Evolutionary conservation across 2,113 vertebrate genomes (phyloP).

Genomic region (Salminus brasiliensis): DNA sequence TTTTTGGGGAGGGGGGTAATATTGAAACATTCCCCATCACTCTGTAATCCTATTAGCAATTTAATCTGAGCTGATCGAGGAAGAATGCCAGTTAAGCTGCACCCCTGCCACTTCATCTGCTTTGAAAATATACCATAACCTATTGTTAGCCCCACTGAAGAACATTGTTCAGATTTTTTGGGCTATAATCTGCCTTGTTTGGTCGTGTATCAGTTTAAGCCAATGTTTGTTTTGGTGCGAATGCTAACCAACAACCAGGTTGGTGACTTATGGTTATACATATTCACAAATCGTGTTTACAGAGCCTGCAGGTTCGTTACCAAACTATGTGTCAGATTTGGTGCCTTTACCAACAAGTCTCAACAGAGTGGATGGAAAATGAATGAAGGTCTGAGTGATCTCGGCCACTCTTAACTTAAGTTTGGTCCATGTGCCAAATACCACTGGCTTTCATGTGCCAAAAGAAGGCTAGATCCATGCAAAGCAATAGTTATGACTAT

Average conservation of each 20-base stretch:
- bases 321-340: too few species aligned
- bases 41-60: constrained; percentile 73
- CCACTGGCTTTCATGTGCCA: too few species aligned
- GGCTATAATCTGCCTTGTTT: too few species aligned
- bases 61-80: constrained; percentile 68
- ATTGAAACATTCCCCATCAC: constrained; percentile 72
- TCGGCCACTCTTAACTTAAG: too few species aligned
- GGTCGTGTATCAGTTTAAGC: too few species aligned
- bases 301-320: too few species aligned
- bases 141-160: not conserved
- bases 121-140: constrained; percentile 11
- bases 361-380: not conserved
- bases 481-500: too few species aligned
- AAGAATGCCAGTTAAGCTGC: constrained; percentile 66
- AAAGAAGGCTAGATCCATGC: too few species aligned
- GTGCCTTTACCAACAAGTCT: not conserved
- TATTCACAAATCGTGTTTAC: too few species aligned
- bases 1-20: constrained; percentile 62
- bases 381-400: not conserved
- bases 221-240: too few species aligned
- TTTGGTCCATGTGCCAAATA: not conserved
- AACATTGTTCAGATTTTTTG: not conserved
- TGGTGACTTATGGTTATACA: too few species aligned
- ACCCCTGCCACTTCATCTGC: not conserved
- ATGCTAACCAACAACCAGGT: too few species aligned